Base-by-base conservation (phyloP, 1,140 invertebrate species). In the Drosophila equinoxialis region DNA sequence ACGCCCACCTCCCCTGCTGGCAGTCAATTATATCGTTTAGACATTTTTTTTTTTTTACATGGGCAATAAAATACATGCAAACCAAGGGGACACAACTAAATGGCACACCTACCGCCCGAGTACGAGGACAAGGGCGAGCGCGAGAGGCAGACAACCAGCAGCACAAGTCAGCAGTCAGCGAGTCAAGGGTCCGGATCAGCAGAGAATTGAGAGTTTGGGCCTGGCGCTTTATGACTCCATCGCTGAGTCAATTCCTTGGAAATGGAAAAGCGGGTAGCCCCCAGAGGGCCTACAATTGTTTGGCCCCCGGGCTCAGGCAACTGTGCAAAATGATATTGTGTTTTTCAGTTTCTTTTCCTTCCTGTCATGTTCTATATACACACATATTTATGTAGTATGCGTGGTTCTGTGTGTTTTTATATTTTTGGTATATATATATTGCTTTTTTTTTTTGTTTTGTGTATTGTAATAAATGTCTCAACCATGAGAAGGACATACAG, bases 11-110 rank as follows among this genome's bases (percentile, higher is more conserved):
- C 26, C 65, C 39, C 62, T 55, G 66, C 63, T 77, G 64, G 68
- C 66, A 79, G 83, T 77, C 83, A 86, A 86, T 86, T 87, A 87
- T 87, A 68, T 79, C 68, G 84, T 55, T 79, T 83, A 83, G 71
- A 71, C 76, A 89, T 83, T 86, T 83, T 37, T 37, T 11, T 37
- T 37, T 30, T 30, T 86, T 81, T 68, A 87, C 73, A 85, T 81
- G 65, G 74, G 70, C 81, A 85, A 84, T 84, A 81, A 84, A 84
- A 84, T 84, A 79, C 71, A 71, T 83, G 61, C 72, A 65, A 71
- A 48, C 55, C 57, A 23, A 23, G 45, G 57, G 57, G 74, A 59
- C 75, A 67, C 37, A 39, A 39, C 48, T 58, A 57, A 45, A 63
- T 71, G 74, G 58, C 74, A 70, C 74, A 77, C 76, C 76, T 78